Evolutionary conservation across 2,888 invertebrate species (phyloP), one percentile per base, ranked within the genome.

Genomic region (Deroplatys truncata): DNA sequence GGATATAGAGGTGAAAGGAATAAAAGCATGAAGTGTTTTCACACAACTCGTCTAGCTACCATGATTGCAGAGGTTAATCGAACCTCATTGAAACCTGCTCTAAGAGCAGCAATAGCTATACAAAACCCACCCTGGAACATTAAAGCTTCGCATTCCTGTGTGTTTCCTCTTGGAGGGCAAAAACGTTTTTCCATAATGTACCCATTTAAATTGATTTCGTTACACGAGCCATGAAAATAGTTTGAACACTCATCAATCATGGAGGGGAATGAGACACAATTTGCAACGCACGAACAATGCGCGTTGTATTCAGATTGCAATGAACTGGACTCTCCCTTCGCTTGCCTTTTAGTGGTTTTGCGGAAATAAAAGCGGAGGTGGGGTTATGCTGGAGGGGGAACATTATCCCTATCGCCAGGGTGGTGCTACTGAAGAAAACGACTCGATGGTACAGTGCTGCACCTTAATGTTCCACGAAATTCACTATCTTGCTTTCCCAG

Each of bases 211-310:
- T 89, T 84, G 49, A 88, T n/a, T 83, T 72, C 85, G 82, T 82
- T 85, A 49, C 35, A 31, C 31, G 89, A 85, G 31, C 84, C 89
- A 88, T 35, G 88, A 82, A 88, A 88, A 89, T 35, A 89, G 84
- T 87, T 72, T 89, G 56, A 83, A 83, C 43, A 49, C 43, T 72
- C 35, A 89, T 89, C 85, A 88, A 86, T 86, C 89, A 89, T 31
- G 56, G 35, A 83, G 31, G 82, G 82, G 56, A 72, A 72, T 83
- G 83, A 87, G 82, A 83, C 82, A n/a, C 86, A 87, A 87, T 87
- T 87, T 87, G 87, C 35, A 87, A 87, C 87, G 87, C 87, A 87
- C 87, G 87, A 87, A 87, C 56, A 72, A 72, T 20, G 56, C 56
- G 20, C 56, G 20, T 72, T 72, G 56, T 72, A 20, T 72, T 25